Evolutionary conservation across 2,888 invertebrate species (phyloP), one percentile per base, ranked within the genome.

Genomic region (Xestia sexstrigata): DNA sequence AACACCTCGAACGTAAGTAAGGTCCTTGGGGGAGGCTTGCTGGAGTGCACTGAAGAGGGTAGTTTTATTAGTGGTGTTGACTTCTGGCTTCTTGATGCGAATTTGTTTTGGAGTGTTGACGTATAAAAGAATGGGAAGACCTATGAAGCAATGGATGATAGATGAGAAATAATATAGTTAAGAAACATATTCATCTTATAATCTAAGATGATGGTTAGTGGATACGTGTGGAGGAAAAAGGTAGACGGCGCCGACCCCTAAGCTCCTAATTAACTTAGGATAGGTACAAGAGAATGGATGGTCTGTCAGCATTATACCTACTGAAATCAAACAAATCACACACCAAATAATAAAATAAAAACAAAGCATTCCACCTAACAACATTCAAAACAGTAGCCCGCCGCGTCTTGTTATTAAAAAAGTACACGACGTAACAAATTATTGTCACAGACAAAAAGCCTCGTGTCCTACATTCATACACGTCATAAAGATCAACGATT

Each of bases 1-100:
- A 82, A 68, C 68, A 58, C 70, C 52, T 63, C 42, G 20, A 49
- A 84, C 70, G 23, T 84, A 84, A 35, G 73, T 39, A 83, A 58
- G 39, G 39, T 45, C 17, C 62, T 52, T n/a, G 49, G 6, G 58
- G 63, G 63, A 65, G 39, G 0, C 45, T 52, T 45, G 35, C 55
- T 60, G 6, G 62, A 83, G 55, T 71, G 58, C 68, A 74, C 75
- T 39, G 39, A 17, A 15, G 75, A 35, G 81, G 58, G 49, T 52
- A 62, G 62, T 80, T 84, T 74, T 70, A 74, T 74, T 67, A 62
- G 35, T 45, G n/a, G 5, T 62, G 23, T 23, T 66, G 52, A 52
- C 58, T 65, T 58, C 60, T 79, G 26, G 42, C 23, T 69, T 26
- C 20, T 55, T 47, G 23, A 45, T 67, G 15, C 4, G 39, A 35